phyloP scores from a whole-genome alignment of 2,113 vertebrate species.

The Leucoraja erinaceus region DNA sequence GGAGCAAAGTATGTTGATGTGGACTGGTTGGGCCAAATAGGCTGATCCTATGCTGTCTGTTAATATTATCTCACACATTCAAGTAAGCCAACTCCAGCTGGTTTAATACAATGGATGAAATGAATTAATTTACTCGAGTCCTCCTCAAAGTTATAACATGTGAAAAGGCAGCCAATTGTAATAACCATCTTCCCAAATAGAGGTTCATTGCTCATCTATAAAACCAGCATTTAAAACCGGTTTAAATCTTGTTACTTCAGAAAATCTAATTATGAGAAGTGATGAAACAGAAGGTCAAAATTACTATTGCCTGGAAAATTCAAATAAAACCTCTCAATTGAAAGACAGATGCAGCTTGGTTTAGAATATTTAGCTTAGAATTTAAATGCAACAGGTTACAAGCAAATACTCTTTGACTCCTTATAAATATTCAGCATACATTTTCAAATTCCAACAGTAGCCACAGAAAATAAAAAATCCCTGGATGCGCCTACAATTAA shows the following conservation, averaged over 20 bases:
- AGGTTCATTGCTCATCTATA: background rate
- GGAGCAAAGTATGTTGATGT: no score
- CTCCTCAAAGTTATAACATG: background rate
- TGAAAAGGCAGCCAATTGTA: slow-evolving; percentile 11
- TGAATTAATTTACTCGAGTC: slow-evolving; percentile 1
- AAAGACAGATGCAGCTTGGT: background rate
- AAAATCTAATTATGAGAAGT: background rate
- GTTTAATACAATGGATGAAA: slow-evolving; percentile 4
- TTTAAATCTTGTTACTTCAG: background rate
- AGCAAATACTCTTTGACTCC: background rate
- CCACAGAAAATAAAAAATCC: background rate
- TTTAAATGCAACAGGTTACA: background rate
- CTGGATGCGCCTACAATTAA: background rate
- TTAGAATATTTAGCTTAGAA: background rate
- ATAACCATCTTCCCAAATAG: background rate
- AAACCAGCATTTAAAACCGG: background rate
- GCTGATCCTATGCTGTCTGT: no score
- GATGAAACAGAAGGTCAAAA: background rate
- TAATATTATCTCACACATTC: background rate
- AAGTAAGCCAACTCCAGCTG: background rate
- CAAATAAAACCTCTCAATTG: background rate
- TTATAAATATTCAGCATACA: background rate
- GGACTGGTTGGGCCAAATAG: no score
- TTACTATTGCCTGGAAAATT: background rate
- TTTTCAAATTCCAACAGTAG: background rate